Percentiles rank a stretch among this genome's conserved stretches.
phyloP scores from a whole-genome alignment of 2,797 vertebrate species.

The Dryobates pubescens region DNA sequence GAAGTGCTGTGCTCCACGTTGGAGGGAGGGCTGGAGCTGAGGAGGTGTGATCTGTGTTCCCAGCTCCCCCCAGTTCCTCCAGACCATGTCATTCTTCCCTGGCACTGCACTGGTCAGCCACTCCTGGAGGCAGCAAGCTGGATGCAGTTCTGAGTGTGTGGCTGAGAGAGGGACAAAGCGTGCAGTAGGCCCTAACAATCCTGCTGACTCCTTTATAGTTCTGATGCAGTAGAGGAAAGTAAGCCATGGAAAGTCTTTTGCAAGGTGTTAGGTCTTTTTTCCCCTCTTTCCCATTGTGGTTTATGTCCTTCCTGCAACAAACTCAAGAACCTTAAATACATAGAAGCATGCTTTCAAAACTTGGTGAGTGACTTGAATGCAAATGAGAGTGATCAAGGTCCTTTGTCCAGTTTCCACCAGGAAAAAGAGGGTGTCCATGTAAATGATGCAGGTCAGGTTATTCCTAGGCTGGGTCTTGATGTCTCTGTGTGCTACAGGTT shows the following conservation, averaged over 20 bases:
- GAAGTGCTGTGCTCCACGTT: background rate
- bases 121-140: background rate
- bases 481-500: background rate
- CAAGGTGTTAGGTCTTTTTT: background rate
- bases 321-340: background rate
- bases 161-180: background rate
- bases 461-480: background rate
- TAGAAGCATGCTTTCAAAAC: background rate
- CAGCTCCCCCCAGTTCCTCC: background rate
- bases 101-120: background rate
- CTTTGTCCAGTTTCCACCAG: background rate
- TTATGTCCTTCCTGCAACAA: background rate
- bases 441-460: background rate
- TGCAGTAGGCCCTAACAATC: background rate
- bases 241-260: background rate
- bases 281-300: background rate
- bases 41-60: background rate
- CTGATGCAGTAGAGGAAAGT: background rate
- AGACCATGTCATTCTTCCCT: background rate
- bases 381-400: background rate
- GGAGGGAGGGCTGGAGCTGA: background rate
- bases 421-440: background rate
- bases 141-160: background rate
- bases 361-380: conserved; percentile 11
- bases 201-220: background rate